These are phyloP conservation scores for Boleophthalmus pectinirostris DNA, from an alignment of 2,113 vertebrate species.

Conservation along the genomic window DNA sequence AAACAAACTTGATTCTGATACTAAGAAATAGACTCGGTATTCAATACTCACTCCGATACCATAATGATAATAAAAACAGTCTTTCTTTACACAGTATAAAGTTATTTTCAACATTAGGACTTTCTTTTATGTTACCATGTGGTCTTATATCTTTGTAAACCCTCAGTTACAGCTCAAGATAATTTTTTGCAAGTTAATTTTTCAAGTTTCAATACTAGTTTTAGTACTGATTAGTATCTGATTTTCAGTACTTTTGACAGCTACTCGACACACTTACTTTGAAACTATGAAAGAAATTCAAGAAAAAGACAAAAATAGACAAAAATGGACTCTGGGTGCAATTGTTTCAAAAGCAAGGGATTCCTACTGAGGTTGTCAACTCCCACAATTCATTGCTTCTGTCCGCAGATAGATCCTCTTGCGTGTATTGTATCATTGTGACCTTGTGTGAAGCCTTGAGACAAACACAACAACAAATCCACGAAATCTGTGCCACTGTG, in stretches of 20 bases:
- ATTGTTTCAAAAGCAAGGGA: slow-evolving; percentile 44
- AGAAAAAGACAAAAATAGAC: slow-evolving; percentile 39
- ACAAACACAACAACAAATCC: slow-evolving; percentile 12
- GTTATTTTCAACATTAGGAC: too few species aligned
- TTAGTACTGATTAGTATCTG: too few species aligned
- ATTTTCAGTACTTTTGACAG: background rate
- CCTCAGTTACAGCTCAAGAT: too few species aligned
- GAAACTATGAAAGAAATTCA: slow-evolving; percentile 37
- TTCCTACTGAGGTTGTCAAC: slow-evolving; percentile 43
- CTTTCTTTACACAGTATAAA: too few species aligned
- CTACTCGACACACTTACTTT: slow-evolving; percentile 41
- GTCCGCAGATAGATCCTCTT: slow-evolving; percentile 34
- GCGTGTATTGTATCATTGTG: slow-evolving; percentile 24
- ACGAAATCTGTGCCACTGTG: background rate
- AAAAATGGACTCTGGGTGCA: slow-evolving; percentile 6
- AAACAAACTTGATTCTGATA: too few species aligned
- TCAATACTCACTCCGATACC: too few species aligned
- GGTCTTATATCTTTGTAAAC: too few species aligned
- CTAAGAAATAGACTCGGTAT: too few species aligned
- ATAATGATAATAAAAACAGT: too few species aligned
- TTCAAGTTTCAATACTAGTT: too few species aligned
- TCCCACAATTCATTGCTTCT: slow-evolving; percentile 41
- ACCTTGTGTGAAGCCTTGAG: slow-evolving; percentile 18
- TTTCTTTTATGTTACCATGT: too few species aligned
- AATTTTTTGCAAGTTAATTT: too few species aligned